Percentiles rank a stretch among this genome's conserved stretches.
These are phyloP conservation scores for Ctenosaura bakeri DNA, from an alignment of 2,797 vertebrate species.

Conservation along the genomic window DNA sequence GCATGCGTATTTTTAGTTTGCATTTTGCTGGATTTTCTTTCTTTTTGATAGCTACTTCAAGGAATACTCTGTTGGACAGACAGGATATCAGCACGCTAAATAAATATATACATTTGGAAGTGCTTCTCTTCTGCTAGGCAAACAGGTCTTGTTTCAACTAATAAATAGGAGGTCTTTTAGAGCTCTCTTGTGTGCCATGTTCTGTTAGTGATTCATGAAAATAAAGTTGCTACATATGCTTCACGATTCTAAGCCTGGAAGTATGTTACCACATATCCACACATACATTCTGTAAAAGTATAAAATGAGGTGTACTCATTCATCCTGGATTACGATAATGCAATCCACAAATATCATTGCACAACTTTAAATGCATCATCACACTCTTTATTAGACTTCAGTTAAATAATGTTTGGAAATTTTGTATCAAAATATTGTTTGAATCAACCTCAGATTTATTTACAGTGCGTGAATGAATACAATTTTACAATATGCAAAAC, in stretches of 20 bases:
- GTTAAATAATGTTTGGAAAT: slow-evolving; percentile 73
- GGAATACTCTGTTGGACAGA: not conserved
- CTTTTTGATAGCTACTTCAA: not conserved
- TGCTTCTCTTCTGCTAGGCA: not conserved
- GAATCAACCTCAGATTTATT: slow-evolving; percentile 61
- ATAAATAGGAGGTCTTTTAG: slow-evolving; percentile 46
- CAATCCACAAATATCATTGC: slow-evolving; percentile 55
- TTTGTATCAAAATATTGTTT: slow-evolving; percentile 72
- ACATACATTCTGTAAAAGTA: slow-evolving; percentile 43
- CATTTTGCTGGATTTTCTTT: not conserved
- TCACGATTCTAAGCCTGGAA: slow-evolving; percentile 42
- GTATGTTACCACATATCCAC: not conserved
- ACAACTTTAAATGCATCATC: slow-evolving; percentile 54
- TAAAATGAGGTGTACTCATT: slow-evolving; percentile 44
- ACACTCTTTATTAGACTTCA: slow-evolving; percentile 55
- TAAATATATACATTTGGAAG: slow-evolving; percentile 18
- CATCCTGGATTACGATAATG: slow-evolving; percentile 41
- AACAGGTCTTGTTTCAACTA: slow-evolving; percentile 56
- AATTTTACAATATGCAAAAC: slow-evolving; percentile 74
- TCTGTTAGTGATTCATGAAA: slow-evolving; percentile 59
- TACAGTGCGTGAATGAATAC: slow-evolving; percentile 76
- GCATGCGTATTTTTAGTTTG: not conserved
- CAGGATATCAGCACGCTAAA: not conserved
- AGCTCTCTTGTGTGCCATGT: slow-evolving; percentile 40
- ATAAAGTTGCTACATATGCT: slow-evolving; percentile 61